Evolutionary conservation across 2,888 invertebrate genomes (phyloP).

Genomic region (Drosophila affinis): DNA sequence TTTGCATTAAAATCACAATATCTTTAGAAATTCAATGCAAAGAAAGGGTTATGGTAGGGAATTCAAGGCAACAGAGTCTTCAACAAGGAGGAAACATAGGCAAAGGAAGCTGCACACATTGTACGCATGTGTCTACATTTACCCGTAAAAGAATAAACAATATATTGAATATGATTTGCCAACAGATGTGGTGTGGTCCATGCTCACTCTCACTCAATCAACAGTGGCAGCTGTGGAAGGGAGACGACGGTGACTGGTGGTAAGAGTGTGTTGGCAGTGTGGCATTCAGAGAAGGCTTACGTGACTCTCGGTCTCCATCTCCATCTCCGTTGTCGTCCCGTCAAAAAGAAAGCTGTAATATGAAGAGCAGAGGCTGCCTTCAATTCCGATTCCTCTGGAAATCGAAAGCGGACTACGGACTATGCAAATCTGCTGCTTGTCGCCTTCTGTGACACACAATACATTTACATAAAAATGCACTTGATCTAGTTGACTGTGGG

Average conservation of each 20-base stretch:
- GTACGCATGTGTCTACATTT: too few relatives aligned
- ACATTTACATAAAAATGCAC: constrained; percentile 78
- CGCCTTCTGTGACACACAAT: constrained; percentile 52
- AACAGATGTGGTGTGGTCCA: constrained; percentile 63
- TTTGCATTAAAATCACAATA: not conserved
- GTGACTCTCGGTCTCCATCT: not conserved
- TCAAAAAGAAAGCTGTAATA: constrained; percentile 17
- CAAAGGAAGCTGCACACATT: not conserved
- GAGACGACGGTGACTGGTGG: not conserved
- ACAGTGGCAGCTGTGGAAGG: constrained; percentile 20
- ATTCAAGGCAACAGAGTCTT: not conserved
- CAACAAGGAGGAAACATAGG: not conserved
- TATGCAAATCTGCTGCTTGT: constrained; percentile 66
- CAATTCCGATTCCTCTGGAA: constrained; percentile 15
- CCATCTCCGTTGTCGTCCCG: not conserved
- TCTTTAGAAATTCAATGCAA: not conserved
- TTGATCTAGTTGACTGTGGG: constrained; percentile 56
- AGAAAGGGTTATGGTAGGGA: not conserved
- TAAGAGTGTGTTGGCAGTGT: not conserved
- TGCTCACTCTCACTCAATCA: constrained; percentile 43
- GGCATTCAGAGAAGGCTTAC: constrained; percentile 8
- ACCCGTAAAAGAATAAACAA: constrained; percentile 57
- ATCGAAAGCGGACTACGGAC: constrained; percentile 52
- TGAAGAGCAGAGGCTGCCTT: constrained; percentile 28
- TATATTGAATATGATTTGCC: constrained; percentile 78